Conservation (phyloP, 1,140 invertebrate genomes). For the Drosophila repletoides region DNA sequence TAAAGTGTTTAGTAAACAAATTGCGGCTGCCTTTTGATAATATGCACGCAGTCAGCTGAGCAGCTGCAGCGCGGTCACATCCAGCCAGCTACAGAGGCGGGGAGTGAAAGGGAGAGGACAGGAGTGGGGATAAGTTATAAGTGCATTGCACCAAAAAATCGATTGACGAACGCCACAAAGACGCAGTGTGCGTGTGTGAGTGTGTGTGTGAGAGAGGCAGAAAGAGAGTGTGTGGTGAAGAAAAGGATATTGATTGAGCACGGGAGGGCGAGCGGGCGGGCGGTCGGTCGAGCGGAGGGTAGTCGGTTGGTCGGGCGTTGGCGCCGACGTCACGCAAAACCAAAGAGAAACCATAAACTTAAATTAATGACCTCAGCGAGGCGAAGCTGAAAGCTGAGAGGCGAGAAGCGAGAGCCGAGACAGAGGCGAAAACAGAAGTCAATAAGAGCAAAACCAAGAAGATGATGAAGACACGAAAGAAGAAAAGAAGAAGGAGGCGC, state of each 20-base stretch:
- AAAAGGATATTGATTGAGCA: conserved; percentile 74
- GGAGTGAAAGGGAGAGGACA: background rate
- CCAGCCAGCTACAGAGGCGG: background rate
- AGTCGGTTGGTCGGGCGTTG: conserved; percentile 37
- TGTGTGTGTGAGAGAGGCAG: conserved; percentile 8
- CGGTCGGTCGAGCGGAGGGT: too few relatives aligned
- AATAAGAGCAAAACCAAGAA: conserved; percentile 23
- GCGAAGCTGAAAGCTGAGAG: conserved; percentile 12
- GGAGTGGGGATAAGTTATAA: conserved; percentile 59
- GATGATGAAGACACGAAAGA: conserved; percentile 10
- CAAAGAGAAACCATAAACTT: conserved; percentile 81
- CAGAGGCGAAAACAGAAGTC: conserved; percentile 11
- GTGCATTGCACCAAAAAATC: conserved; percentile 78
- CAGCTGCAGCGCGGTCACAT: conserved; percentile 20
- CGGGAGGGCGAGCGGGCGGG: conserved; percentile 41
- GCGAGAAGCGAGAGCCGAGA: conserved; percentile 7
- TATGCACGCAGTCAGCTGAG: conserved; percentile 61
- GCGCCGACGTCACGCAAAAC: conserved; percentile 70
- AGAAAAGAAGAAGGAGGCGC: conserved; percentile 10
- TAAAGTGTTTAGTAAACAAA: conserved; percentile 80
- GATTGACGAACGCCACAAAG: conserved; percentile 70
- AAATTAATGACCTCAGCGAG: conserved; percentile 75
- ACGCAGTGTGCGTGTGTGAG: conserved; percentile 31
- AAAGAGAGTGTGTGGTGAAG: conserved; percentile 8
- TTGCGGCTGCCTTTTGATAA: conserved; percentile 75